Percentiles rank a stretch among this genome's conserved stretches.
Evolutionary conservation across 2,797 vertebrate genomes (phyloP).

Genomic region (Gobionotothen gibberifrons): DNA sequence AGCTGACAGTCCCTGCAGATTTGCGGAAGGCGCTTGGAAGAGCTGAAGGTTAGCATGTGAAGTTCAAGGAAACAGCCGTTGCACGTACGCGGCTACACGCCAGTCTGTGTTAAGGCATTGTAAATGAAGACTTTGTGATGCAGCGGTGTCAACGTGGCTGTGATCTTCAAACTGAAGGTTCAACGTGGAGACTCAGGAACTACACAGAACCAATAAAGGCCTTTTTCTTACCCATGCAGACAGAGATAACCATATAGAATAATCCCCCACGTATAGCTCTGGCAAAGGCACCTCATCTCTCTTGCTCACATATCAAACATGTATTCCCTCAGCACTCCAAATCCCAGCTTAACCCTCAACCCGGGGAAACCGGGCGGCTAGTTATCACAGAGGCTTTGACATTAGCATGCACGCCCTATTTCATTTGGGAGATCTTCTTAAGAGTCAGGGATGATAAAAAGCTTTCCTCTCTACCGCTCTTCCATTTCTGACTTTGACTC

Average conservation of each 20-base stretch:
- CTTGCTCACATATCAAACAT: slow-evolving; percentile 80
- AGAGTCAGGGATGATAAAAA: slow-evolving; percentile 81
- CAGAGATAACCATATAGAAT: slow-evolving; percentile 76
- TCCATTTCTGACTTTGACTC: slow-evolving; percentile 80
- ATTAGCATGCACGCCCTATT: slow-evolving; percentile 79
- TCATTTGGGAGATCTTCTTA: slow-evolving; percentile 84
- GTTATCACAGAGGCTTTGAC: slow-evolving; percentile 79
- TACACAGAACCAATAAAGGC: slow-evolving; percentile 54
- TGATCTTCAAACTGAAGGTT: slow-evolving; percentile 65
- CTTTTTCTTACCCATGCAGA: slow-evolving; percentile 59
- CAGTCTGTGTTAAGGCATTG: slow-evolving; percentile 46
- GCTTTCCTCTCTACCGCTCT: slow-evolving; percentile 75
- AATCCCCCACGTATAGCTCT: slow-evolving; percentile 72
- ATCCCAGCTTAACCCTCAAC: slow-evolving; percentile 82
- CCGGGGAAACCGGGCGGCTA: slow-evolving; percentile 72
- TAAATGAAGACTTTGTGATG: slow-evolving; percentile 62
- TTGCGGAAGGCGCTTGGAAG: slow-evolving; percentile 17
- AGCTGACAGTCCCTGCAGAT: slow-evolving; percentile 40
- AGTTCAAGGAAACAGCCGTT: slow-evolving; percentile 37
- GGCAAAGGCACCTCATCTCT: slow-evolving; percentile 77
- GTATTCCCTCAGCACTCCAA: slow-evolving; percentile 77
- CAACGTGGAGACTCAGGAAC: slow-evolving; percentile 48
- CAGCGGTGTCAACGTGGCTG: slow-evolving; percentile 58
- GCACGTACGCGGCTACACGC: slow-evolving; percentile 17
- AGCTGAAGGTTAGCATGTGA: slow-evolving; percentile 51